These are phyloP conservation scores for Trematomus bernacchii DNA, from an alignment of 2,797 vertebrate genomes.

Conservation along the genomic window DNA sequence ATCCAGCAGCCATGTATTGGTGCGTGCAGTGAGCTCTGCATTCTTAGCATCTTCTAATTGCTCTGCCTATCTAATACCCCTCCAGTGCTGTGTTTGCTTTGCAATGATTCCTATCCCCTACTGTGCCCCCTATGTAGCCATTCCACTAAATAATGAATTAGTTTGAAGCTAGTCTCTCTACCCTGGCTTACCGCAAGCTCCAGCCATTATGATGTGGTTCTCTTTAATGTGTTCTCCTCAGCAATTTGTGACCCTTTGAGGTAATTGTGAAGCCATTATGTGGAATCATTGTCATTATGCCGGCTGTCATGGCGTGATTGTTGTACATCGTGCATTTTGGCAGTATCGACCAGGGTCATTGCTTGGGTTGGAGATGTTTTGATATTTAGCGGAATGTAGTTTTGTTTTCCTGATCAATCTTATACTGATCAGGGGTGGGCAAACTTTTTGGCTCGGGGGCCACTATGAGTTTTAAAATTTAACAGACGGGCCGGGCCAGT, in stretches of 20 bases:
- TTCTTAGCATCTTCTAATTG: constrained; percentile 53
- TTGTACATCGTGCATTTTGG: constrained; percentile 35
- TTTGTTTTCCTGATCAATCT: neutral
- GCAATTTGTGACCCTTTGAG: constrained; percentile 63
- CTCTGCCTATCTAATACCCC: constrained; percentile 43
- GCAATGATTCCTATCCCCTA: constrained; percentile 54
- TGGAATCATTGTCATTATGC: constrained; percentile 51
- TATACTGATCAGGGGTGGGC: too few relatives aligned
- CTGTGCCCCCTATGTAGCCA: constrained; percentile 37
- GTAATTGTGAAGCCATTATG: constrained; percentile 63
- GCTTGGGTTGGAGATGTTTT: constrained; percentile 26
- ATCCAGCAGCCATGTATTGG: neutral
- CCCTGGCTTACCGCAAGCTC: constrained; percentile 53
- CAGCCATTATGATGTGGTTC: constrained; percentile 54
- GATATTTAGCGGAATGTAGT: constrained; percentile 22
- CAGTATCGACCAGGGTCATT: constrained; percentile 9
- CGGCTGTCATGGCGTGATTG: constrained; percentile 36
- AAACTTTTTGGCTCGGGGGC: too few relatives aligned
- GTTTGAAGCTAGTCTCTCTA: constrained; percentile 52
- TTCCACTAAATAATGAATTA: constrained; percentile 68
- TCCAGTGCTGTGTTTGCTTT: constrained; percentile 58
- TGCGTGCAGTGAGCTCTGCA: constrained; percentile 28
- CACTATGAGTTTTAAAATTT: too few relatives aligned
- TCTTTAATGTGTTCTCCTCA: constrained; percentile 57
- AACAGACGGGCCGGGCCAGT: too few relatives aligned